Evolutionary conservation across 2,113 vertebrate species (phyloP).

Genomic region (Cyprinodon variegatus): DNA sequence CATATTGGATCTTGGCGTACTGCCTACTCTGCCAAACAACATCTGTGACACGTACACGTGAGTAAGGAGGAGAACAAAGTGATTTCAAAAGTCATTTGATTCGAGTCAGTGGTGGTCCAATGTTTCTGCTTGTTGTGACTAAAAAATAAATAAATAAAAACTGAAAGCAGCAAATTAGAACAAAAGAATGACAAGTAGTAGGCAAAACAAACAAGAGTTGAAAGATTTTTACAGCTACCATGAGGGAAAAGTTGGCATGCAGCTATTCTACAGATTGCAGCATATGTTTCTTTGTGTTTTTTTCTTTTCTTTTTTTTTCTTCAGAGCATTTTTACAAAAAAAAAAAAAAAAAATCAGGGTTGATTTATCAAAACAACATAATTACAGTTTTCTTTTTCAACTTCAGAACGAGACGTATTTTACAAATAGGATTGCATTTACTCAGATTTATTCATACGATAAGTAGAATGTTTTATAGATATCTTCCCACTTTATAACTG

Average conservation of each 20-base stretch:
- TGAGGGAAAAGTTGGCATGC: slow-evolving; percentile 8
- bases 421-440: too few species aligned
- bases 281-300: background rate
- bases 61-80: slow-evolving; percentile 63
- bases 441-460: too few species aligned
- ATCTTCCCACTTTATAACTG: too few species aligned
- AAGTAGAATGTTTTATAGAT: too few species aligned
- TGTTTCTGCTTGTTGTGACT: slow-evolving; percentile 41
- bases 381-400: too few species aligned
- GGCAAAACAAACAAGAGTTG: slow-evolving; percentile 41
- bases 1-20: slow-evolving; percentile 59
- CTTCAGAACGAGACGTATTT: too few species aligned
- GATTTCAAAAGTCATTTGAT: slow-evolving; percentile 75
- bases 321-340: background rate
- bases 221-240: slow-evolving; percentile 27
- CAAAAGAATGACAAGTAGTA: slow-evolving; percentile 52
- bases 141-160: background rate
- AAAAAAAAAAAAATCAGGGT: background rate
- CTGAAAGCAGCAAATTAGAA: slow-evolving; percentile 51
- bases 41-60: slow-evolving; percentile 70
- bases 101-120: slow-evolving; percentile 67
- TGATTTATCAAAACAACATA: too few species aligned
- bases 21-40: slow-evolving; percentile 60
- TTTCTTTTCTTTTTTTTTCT: background rate
- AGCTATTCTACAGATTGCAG: slow-evolving; percentile 7